Evolutionary conservation across 2,113 vertebrate species (phyloP).

Genomic region (Catharus minimus): DNA sequence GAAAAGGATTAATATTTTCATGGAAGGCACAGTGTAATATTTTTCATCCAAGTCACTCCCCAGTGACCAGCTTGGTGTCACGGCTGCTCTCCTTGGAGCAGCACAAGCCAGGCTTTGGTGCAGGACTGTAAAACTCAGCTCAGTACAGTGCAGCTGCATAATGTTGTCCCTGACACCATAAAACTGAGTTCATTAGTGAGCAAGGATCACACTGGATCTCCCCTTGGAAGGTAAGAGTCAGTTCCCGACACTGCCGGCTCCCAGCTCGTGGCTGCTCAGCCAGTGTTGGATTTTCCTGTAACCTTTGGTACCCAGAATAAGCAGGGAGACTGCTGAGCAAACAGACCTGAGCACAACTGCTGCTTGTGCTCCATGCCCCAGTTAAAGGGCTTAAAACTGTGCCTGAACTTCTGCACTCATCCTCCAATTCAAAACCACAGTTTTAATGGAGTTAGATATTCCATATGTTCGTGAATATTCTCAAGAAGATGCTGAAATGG

Average conservation of each 20-base stretch:
- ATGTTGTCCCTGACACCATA: conserved; percentile 9
- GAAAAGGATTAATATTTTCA: neutral
- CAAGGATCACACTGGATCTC: conserved; percentile 22
- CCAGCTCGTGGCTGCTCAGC: neutral
- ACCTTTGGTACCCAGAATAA: neutral
- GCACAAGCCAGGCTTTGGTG: neutral
- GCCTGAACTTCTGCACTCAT: neutral
- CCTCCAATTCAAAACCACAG: neutral
- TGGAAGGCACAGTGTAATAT: neutral
- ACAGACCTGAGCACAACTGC: neutral
- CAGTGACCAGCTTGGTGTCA: neutral
- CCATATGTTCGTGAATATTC: neutral
- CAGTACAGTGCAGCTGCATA: neutral
- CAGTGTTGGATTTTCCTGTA: neutral
- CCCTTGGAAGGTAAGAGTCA: neutral
- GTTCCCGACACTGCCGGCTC: neutral
- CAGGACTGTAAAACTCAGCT: neutral
- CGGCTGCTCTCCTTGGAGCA: neutral
- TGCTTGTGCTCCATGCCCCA: neutral
- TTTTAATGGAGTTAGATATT: neutral
- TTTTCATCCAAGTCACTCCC: neutral
- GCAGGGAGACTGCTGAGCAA: neutral
- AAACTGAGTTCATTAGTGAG: conserved; percentile 23
- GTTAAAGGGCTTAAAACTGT: neutral
- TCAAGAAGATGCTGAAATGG: rapidly evolving